Conservation (phyloP, 1,140 invertebrate genomes). For the Asbolus verrucosus region DNA sequence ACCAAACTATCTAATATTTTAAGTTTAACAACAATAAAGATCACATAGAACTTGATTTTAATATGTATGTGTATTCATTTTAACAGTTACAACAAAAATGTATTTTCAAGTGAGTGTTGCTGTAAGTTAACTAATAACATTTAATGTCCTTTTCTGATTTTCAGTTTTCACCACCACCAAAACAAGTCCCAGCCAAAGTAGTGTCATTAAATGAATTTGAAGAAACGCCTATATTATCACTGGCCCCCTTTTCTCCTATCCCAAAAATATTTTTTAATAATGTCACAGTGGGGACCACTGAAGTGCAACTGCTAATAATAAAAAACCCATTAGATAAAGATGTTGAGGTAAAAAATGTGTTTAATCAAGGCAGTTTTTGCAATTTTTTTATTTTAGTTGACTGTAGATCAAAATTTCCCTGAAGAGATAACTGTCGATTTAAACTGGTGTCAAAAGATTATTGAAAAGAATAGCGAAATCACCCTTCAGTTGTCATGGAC, state of each 20-base stretch:
- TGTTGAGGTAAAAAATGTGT: background rate
- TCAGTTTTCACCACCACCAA: conserved; percentile 7
- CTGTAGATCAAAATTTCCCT: conserved; percentile 69
- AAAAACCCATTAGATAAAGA: conserved; percentile 67
- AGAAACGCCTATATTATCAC: conserved; percentile 64
- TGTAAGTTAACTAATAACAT: too few relatives aligned
- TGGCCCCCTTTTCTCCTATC: conserved; percentile 73
- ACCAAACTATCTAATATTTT: too few relatives aligned
- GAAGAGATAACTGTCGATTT: conserved; percentile 70
- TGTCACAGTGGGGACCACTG: conserved; percentile 69
- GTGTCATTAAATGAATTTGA: conserved; percentile 54
- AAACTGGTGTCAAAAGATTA: conserved; percentile 66
- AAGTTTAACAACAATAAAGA: too few relatives aligned
- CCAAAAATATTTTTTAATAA: conserved; percentile 75
- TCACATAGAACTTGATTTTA: too few relatives aligned
- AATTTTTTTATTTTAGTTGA: conserved; percentile 67
- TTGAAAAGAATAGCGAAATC: conserved; percentile 66
- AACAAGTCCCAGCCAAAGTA: background rate
- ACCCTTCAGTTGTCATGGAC: conserved; percentile 72
- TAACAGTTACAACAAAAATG: conserved; percentile 20
- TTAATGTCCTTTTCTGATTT: background rate
- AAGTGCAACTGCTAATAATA: conserved; percentile 68
- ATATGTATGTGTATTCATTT: too few relatives aligned
- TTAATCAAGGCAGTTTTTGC: background rate
- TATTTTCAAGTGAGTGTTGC: background rate